Conservation (phyloP, 2,888 invertebrate species). For the Phlogophora meticulosa region DNA sequence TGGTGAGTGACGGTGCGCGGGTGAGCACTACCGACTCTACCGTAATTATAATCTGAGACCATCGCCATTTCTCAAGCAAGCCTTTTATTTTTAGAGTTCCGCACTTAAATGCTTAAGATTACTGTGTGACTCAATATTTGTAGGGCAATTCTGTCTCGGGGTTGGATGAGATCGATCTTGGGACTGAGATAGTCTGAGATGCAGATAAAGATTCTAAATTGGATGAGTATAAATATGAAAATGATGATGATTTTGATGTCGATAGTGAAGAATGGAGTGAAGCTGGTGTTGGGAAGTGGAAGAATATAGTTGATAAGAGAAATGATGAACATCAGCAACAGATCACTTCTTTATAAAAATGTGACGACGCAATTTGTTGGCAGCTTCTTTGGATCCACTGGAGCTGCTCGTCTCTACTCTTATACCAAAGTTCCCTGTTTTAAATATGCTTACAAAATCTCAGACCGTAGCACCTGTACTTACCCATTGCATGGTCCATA, state of each 20-base stretch:
- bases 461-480: no score
- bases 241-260: background rate
- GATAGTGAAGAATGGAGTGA: background rate
- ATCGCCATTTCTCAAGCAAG: conserved; percentile 80
- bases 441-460: no score
- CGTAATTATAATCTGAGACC: conserved; percentile 86
- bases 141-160: conserved; percentile 17
- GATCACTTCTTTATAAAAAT: background rate
- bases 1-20: conserved; percentile 87
- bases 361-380: no score
- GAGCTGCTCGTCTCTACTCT: no score
- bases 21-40: conserved; percentile 68
- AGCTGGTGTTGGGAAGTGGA: background rate
- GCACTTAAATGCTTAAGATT: conserved; percentile 54
- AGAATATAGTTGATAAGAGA: background rate
- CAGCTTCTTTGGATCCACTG: no score
- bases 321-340: background rate
- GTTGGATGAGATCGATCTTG: conserved; percentile 8
- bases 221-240: background rate
- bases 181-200: background rate
- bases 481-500: no score
- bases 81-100: conserved; percentile 69
- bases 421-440: no score
- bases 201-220: conserved; percentile 1
- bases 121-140: conserved; percentile 46